phyloP scores from a whole-genome alignment of 2,113 vertebrate genomes.

The Rhadina sibilatrix region DNA sequence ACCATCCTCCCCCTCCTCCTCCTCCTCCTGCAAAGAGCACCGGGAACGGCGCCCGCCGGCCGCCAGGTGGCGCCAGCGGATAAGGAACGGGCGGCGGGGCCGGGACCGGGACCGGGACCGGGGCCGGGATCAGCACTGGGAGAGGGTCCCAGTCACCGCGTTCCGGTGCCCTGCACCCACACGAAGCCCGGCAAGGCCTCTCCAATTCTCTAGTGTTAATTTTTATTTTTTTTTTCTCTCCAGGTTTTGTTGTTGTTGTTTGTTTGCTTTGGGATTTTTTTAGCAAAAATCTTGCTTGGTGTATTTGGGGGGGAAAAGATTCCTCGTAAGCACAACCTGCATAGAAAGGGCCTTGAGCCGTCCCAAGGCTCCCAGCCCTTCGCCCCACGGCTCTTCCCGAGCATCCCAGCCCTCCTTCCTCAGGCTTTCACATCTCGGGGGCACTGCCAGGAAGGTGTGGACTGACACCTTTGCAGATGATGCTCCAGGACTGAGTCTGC shows the following conservation, averaged over 20 bases:
- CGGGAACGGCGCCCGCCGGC: neutral
- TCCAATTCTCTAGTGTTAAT: too few relatives aligned
- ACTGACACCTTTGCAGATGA: too few relatives aligned
- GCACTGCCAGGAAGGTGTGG: neutral
- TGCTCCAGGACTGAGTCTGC: rapidly evolving
- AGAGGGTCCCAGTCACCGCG: rapidly evolving
- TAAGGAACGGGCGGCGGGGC: neutral
- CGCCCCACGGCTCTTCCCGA: neutral
- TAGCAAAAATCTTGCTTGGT: too few relatives aligned
- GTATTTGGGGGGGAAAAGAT: rapidly evolving
- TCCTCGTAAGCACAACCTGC: rapidly evolving
- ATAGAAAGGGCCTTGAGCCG: neutral
- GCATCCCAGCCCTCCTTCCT: neutral
- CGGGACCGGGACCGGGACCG: neutral
- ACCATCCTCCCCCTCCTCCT: neutral
- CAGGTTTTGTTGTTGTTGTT: too few relatives aligned
- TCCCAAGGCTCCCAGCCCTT: neutral
- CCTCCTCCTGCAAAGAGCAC: neutral
- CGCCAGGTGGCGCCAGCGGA: constrained; percentile 40
- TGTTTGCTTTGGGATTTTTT: neutral
- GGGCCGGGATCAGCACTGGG: rapidly evolving
- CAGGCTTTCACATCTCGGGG: neutral
- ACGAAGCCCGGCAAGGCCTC: rapidly evolving
- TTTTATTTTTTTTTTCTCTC: neutral
- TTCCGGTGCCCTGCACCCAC: neutral